Evolutionary conservation across 2,797 vertebrate species (phyloP), one percentile per base, ranked within the genome.

Genomic region (Naso thynnoides): DNA sequence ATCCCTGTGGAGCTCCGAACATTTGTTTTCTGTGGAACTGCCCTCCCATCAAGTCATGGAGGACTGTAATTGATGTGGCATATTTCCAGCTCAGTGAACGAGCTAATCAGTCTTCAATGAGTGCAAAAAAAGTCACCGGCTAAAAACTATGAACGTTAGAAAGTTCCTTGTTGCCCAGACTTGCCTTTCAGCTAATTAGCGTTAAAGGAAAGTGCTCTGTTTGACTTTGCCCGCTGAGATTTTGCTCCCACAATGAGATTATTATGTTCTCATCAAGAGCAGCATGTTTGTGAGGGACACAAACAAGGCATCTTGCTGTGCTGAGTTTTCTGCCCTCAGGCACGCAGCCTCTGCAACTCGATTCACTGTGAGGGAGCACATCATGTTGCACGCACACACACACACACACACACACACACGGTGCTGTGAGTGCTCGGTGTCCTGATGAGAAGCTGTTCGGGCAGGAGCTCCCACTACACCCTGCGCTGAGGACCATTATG

Each of bases 401-500:
- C 66, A 58, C 26, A 44, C 64, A 21, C 49, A 41, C 62, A n/a
- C 53, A 19, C n/a, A 24, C 68, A 31, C 33, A 65, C 71, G 29
- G 58, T 11, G 70, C 49, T 27, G 55, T 45, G 48, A 65, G 71
- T 74, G 59, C 44, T 47, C 23, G 11, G 47, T 18, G 62, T 68
- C 66, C 70, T 76, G 76, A 78, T 58, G 82, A 73, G 78, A 76
- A 73, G 74, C 79, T 54, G 78, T 44, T 69, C 54, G 65, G 57
- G 41, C 79, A 70, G 64, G 19, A 55, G 27, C 74, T 79, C 58
- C 48, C 57, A 11, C 60, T 72, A 54, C 77, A 66, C 33, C 64
- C 52, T 26, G 42, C 49, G 38, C 67, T 36, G 27, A 38, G 57
- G 67, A 63, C 73, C 19, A 57, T 71, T 63, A 73, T 74, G 69